phyloP scores from a whole-genome alignment of 2,113 vertebrate species.

The Monarcha castaneiventris region DNA sequence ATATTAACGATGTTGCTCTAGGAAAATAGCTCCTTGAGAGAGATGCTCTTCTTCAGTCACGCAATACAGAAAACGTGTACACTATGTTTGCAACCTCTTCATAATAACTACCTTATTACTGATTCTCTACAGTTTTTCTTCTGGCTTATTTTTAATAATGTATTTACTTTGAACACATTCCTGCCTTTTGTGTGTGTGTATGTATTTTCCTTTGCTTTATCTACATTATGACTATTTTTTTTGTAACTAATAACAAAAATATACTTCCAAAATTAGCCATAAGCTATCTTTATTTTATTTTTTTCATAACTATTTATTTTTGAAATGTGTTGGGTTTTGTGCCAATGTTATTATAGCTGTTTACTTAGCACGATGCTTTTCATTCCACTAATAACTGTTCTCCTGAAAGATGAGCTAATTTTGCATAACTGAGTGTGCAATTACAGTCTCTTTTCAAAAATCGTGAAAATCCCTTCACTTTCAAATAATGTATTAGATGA shows the following conservation, averaged over 20 bases:
- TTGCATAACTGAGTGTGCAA: slow-evolving; percentile 3
- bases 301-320: neutral
- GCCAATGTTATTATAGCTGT: neutral
- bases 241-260: neutral
- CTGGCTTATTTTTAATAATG: neutral
- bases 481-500: neutral
- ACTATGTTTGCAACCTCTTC: neutral
- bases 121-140: neutral
- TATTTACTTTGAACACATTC: neutral
- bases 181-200: neutral
- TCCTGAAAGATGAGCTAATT: slow-evolving; percentile 23
- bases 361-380: neutral
- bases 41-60: neutral
- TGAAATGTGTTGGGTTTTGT: neutral
- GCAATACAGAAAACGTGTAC: neutral
- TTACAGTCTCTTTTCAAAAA: slow-evolving; percentile 8
- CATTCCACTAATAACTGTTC: neutral
- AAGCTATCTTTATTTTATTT: neutral
- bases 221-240: neutral
- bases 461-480: neutral
- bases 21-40: neutral
- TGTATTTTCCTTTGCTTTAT: neutral
- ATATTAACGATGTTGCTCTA: neutral
- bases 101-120: neutral
- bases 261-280: neutral